phyloP scores from a whole-genome alignment of 2,113 vertebrate genomes.

The Hippolais icterina region DNA sequence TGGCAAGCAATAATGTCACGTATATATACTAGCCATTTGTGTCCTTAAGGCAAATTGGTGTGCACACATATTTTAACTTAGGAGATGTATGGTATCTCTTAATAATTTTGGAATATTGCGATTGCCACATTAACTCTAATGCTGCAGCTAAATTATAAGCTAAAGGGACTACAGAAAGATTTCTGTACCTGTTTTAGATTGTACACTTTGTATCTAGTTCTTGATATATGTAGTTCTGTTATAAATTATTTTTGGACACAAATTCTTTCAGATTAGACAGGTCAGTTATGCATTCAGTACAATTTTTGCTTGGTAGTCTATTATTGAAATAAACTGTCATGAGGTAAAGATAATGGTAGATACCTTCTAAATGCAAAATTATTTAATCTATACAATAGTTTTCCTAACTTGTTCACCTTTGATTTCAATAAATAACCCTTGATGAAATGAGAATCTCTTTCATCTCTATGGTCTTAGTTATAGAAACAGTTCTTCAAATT shows the following conservation, averaged over 20 bases:
- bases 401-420: neutral
- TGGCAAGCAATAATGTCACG: neutral
- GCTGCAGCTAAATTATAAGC: neutral
- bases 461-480: neutral
- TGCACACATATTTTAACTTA: neutral
- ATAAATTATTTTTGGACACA: neutral
- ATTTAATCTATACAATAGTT: neutral
- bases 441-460: neutral
- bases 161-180: neutral
- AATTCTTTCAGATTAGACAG: neutral
- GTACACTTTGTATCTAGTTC: neutral
- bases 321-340: neutral
- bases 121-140: neutral
- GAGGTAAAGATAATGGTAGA: neutral
- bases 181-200: neutral
- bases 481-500: neutral
- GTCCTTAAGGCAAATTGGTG: neutral
- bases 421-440: neutral
- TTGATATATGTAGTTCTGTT: neutral
- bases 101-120: neutral
- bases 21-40: neutral
- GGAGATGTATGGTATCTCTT: neutral
- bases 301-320: neutral
- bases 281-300: neutral
- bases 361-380: neutral